Evolutionary conservation across 2,797 vertebrate genomes (phyloP), one percentile per base, ranked within the genome.

Genomic region (Melanotaenia pygmaea): DNA sequence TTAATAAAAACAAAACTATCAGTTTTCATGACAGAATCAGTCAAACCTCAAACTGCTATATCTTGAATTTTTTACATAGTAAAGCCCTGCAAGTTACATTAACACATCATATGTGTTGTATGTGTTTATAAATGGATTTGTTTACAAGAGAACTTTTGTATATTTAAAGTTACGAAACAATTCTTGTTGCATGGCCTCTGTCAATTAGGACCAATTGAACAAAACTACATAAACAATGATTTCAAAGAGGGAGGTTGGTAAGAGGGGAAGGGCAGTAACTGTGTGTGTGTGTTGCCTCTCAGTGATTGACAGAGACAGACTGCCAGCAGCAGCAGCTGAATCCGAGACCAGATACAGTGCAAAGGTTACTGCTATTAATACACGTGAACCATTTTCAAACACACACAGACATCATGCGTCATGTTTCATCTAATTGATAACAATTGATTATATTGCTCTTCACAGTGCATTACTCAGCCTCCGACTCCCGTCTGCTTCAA

Each of bases 331-430:
- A 77, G 67, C 93, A 93, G 93, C 91, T 94, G 90, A 88, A 62
- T 80, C 79, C 86, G 77, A 83, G 67, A 79, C 38, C 70, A 67
- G 72, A 84, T 83, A 81, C 88, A 83, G 83, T 35, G 77, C 81
- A 92, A 92, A 93, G 80, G 92, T 92, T 88, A 84, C 10, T 67
- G 76, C 91, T 93, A 92, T 83, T 89, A 90, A 90, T 92, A 93
- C 61, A 57, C 38, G 51, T 14, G 34, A 64, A 76, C 51, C 63
- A 81, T 30, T 64, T 59, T 63, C 54, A 57, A 57, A 45, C 43
- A 45, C 5, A 68, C 43, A 65, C 38, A 69, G 70, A 70, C 67
- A 76, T 10, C 70, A 37, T 50, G 47, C 20, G 20, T 69, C 47
- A 66, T 40, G 37, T 34, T 65, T 16, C 28, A 64, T 74, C n/a